phyloP scores from a whole-genome alignment of 2,113 vertebrate genomes.

The Dromiciops gliroides region DNA sequence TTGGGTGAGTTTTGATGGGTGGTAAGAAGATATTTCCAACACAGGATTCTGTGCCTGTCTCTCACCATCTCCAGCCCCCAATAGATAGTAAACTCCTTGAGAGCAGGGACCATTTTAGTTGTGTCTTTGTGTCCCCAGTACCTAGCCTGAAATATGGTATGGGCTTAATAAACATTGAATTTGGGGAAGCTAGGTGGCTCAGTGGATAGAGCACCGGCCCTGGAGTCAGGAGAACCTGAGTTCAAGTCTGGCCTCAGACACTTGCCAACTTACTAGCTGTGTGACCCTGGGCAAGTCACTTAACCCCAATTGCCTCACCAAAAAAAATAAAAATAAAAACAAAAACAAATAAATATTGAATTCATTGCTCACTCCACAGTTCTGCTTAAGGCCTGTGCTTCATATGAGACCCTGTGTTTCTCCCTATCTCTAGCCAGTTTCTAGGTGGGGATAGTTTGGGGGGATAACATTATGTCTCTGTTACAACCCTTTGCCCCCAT shows the following conservation, averaged over 20 bases:
- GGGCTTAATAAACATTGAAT: neutral
- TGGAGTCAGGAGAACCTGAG: too few relatives aligned
- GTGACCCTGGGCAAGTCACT: too few relatives aligned
- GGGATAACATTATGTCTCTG: neutral
- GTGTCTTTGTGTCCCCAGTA: neutral
- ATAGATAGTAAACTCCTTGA: neutral
- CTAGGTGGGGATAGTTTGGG: neutral
- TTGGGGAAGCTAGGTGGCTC: too few relatives aligned
- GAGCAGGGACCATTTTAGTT: neutral
- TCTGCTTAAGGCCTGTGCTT: neutral
- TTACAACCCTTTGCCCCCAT: neutral
- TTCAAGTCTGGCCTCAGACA: too few relatives aligned
- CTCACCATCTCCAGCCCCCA: neutral
- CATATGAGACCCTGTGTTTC: neutral
- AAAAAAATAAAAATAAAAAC: too few relatives aligned
- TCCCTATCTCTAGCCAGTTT: neutral
- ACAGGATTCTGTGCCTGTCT: too few relatives aligned
- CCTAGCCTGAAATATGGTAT: neutral
- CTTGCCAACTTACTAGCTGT: too few relatives aligned
- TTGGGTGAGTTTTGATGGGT: neutral
- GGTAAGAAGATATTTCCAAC: neutral
- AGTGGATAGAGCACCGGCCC: too few relatives aligned
- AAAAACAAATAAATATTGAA: too few relatives aligned
- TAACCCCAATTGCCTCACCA: too few relatives aligned
- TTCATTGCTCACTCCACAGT: neutral